phyloP scores from a whole-genome alignment of 2,797 vertebrate genomes.

The Neostethus bicornis region DNA sequence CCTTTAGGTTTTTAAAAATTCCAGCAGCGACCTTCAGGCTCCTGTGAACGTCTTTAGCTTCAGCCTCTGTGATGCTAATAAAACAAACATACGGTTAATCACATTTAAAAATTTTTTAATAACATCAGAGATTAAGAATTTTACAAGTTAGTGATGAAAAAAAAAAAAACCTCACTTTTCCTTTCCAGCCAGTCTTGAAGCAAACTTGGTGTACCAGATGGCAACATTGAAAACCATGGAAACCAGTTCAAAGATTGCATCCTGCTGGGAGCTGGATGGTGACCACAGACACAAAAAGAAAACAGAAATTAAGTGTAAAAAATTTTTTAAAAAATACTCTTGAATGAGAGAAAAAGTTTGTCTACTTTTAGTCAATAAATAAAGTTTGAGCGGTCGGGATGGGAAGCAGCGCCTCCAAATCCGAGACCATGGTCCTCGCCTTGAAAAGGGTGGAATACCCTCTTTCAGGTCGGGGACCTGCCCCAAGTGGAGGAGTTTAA shows the following conservation, averaged over 20 bases:
- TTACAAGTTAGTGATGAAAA: background rate
- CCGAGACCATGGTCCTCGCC: too few species aligned
- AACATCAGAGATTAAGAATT: background rate
- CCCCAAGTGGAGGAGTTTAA: too few species aligned
- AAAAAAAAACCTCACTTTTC: slow-evolving; percentile 87
- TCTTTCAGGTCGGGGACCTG: too few species aligned
- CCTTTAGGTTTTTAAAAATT: slow-evolving; percentile 96
- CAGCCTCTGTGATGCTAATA: slow-evolving; percentile 89
- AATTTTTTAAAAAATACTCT: too few species aligned
- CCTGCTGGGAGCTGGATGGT: slow-evolving; percentile 90
- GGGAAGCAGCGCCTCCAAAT: too few species aligned
- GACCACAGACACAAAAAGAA: background rate
- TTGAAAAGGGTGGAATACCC: too few species aligned
- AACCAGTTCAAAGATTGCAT: slow-evolving; percentile 93
- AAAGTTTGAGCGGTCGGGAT: too few species aligned
- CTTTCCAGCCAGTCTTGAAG: slow-evolving; percentile 93
- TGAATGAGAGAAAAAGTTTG: too few species aligned
- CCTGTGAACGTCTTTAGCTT: slow-evolving; percentile 96
- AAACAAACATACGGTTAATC: slow-evolving; percentile 10
- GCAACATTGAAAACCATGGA: slow-evolving; percentile 97
- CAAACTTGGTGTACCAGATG: slow-evolving; percentile 96
- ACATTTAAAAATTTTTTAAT: background rate
- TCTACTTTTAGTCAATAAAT: too few species aligned
- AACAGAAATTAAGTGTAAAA: background rate
- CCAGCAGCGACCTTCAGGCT: slow-evolving; percentile 95